phyloP scores from a whole-genome alignment of 2,888 invertebrate species.

The Ischnus inquisitorius region DNA sequence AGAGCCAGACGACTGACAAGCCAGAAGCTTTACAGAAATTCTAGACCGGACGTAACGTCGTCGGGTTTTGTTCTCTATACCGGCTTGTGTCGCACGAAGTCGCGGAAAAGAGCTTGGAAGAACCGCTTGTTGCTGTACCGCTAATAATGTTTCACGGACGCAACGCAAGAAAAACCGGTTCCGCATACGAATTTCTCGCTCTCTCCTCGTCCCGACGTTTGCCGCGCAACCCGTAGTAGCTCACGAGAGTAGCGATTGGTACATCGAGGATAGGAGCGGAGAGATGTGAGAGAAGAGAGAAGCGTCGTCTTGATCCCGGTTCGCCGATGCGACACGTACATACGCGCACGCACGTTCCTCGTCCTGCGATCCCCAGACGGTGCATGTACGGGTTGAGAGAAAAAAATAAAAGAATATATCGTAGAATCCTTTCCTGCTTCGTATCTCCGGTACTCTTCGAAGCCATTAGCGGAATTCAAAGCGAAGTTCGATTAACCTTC shows the following conservation, averaged over 20 bases:
- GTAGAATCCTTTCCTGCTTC: conserved; percentile 46
- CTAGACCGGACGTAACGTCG: conserved; percentile 63
- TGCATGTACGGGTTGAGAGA: neutral
- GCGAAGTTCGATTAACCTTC: conserved; percentile 53
- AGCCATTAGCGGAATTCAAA: conserved; percentile 53
- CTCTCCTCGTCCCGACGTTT: conserved; percentile 30
- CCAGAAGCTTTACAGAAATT: conserved; percentile 34
- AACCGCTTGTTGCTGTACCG: conserved; percentile 53
- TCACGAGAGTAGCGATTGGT: neutral
- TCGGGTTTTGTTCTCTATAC: conserved; percentile 55
- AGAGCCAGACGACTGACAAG: neutral
- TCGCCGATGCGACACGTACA: conserved; percentile 16
- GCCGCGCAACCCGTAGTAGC: conserved; percentile 1
- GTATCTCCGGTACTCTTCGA: conserved; percentile 23
- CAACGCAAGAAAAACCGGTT: conserved; percentile 62
- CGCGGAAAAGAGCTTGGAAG: conserved; percentile 53
- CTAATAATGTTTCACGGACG: conserved; percentile 57
- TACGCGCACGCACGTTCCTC: neutral
- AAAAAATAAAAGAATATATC: conserved; percentile 11
- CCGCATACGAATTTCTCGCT: conserved; percentile 46
- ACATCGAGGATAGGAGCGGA: conserved; percentile 1
- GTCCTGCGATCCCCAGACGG: neutral
- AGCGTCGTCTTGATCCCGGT: conserved; percentile 40
- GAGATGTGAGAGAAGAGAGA: conserved; percentile 5
- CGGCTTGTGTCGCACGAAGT: conserved; percentile 30